Percentiles rank a stretch among this genome's conserved stretches.
These are phyloP conservation scores for Oreochromis spilurus DNA, from an alignment of 2,113 vertebrate genomes.

Conservation along the genomic window DNA sequence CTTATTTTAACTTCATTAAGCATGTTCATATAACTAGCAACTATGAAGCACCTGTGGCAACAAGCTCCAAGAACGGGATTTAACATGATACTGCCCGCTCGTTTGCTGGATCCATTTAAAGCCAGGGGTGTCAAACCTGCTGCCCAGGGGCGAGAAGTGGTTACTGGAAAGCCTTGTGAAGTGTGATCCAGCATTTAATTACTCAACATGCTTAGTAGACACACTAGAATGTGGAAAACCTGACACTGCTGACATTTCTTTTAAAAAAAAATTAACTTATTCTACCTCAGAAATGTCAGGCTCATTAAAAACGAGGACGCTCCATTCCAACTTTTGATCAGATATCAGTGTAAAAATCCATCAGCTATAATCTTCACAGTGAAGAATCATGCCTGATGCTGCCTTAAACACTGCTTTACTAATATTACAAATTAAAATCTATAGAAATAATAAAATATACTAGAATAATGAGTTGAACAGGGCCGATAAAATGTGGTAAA, in stretches of 20 bases:
- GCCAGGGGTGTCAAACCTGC: background rate
- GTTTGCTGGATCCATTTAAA: background rate
- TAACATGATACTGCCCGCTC: accelerated
- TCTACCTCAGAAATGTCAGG: background rate
- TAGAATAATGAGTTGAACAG: background rate
- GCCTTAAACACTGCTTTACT: background rate
- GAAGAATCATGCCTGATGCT: background rate
- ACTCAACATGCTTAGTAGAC: background rate
- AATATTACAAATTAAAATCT: background rate
- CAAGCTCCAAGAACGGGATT: background rate
- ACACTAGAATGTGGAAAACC: background rate
- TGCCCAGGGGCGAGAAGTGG: background rate
- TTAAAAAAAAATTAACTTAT: too few relatives aligned
- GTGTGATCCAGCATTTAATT: background rate
- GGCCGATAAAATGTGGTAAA: background rate
- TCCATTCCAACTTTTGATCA: background rate
- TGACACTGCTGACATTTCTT: background rate
- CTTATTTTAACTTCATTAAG: background rate
- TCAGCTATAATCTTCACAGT: background rate
- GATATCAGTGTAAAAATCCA: background rate
- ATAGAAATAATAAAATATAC: background rate
- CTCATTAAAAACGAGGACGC: background rate
- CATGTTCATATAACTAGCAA: background rate
- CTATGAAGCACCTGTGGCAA: background rate
- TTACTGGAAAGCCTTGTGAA: background rate